Base-by-base conservation (phyloP, 1,140 invertebrate species). In the Nylanderia fulva region DNA sequence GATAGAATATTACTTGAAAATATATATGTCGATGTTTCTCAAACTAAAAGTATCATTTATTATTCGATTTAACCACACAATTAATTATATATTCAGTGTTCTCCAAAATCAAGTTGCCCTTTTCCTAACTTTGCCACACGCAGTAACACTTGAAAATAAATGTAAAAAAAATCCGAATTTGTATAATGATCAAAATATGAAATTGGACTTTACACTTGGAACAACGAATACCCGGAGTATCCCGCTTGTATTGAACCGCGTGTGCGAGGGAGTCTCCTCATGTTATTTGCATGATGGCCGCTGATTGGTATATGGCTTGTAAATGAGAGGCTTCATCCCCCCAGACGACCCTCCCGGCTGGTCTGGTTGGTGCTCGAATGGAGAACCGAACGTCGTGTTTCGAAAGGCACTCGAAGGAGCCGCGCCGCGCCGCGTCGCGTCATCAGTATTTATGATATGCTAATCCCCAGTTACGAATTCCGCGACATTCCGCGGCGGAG, bases 381-480 rank as follows among this genome's bases (percentile, higher is more conserved):
- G 64, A 80, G 84, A 56, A 66, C 63, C 75, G 63, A 71, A 45
- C 39, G 66, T 54, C 54, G 66, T 82, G 66, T 82, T 72, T 60
- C 77, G 77, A 82, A 83, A 83, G 75, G 60, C 52, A 75, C 69
- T 66, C 77, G 75, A 89, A 85, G 77, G 58, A 56, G 74, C 84
- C 54, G 29, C 79, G 60, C 54, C 68, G 36, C 52, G 33, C 58
- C 54, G 66, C 42, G 42, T 18, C 18, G 48, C 48, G 45, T 88
- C 87, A 93, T 94, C 91, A 93, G 92, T 94, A 94, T 94, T 94
- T 94, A 94, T 94, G 93, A 94, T 90, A 94, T 94, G 93, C 92
- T 94, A 94, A 94, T 94, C 88, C 79, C 91, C 93, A 91, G 93
- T 94, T 94, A 94, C 90, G 92, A 93, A 94, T 94, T 94, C 93